Evolutionary conservation across 2,888 invertebrate species (phyloP), one percentile per base, ranked within the genome.

Genomic region (Noctua janthina): DNA sequence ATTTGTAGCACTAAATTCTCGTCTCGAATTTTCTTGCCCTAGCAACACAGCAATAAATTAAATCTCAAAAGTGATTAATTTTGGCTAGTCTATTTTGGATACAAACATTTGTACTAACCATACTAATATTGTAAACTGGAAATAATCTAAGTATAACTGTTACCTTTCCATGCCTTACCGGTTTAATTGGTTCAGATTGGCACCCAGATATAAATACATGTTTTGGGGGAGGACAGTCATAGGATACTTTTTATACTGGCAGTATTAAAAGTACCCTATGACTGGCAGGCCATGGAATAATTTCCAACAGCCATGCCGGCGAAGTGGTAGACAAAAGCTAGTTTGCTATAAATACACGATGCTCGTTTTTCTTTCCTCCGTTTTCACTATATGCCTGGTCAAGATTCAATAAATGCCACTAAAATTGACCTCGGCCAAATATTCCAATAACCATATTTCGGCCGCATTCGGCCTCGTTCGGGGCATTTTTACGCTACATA

Each of bases 341-440:
- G 7, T 35, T 35, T 29, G 35, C 39, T 13, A 43, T 43, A 59
- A n/a, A n/a, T 29, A 8, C n/a, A 56, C n/a, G 10, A 10, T 23
- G 23, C 39, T 66, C 13, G 5, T 11, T 62, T 56, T 54, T 39
- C 5, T 56, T 69, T 11, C 17, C 17, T 66, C 1, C 8, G 2
- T 59, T 51, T 35, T n/a, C 35, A 64, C 2, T 67, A 39, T 39
- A 15, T 49, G 39, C 46, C 43, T 35, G 59, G 49, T 82, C 69
- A 64, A 74, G 73, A 77, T 82, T 77, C 66, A 82, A 77, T 86
- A 86, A 82, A 86, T 82, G 69, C 86, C 86, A 85, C 56, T 66
- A 67, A 49, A 70, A 82, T 70, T 76, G 73, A 77, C 84, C 73
- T 78, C 74, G 54, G 70, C 87, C 74, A 84, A 69, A 54, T 68